Base-by-base conservation (phyloP, 2,888 invertebrate species). In the Eupithecia vulgata region DNA sequence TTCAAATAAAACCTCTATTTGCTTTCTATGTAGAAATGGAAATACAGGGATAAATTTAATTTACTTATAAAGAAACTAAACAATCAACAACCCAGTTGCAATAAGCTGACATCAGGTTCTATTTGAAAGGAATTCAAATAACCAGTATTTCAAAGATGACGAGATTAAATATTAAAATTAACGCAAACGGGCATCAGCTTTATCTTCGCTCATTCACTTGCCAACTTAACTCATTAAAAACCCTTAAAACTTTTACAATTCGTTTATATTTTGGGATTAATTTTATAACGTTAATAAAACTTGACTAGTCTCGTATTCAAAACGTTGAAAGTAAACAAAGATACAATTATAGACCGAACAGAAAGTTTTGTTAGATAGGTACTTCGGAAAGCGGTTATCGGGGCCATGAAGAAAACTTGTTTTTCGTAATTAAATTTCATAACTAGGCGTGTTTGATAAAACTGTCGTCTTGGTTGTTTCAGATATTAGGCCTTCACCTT, bases 291-390 rank as follows among this genome's bases (percentile, higher is more conserved):
- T 70, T 67, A 67, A 67, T 57, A 21, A 45, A 70, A 64, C 34
- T 69, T 15, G 10, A 48, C 75, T 76, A 76, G 77, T 69, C 71
- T 69, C 37, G 67, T 70, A 74, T 77, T 74, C 42, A 75, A 75
- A 73, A 77, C 62, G 61, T 66, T 73, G 48, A 74, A 77, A 77
- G 74, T 79, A 78, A 80, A 78, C 78, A 76, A 76, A 76, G 77
- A 78, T 74, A 79, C 75, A 78, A 77, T 79, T 74, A 77, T 67
- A 74, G 73, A 79, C 72, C 21, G 48, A 73, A 74, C 70, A 72
- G 73, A 79, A 78, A 74, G 75, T 77, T 78, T 70, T 8, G 25
- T 34, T 35, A 30, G 67, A 61, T 34, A 30, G 67, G 34, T 34
- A 61, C 57, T 25, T 57, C 25, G 25, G 7, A 61, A 34, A 21